Percentiles rank a stretch among this genome's conserved stretches.
phyloP scores from a whole-genome alignment of 2,797 vertebrate genomes.

The Enteromius treurensis region DNA sequence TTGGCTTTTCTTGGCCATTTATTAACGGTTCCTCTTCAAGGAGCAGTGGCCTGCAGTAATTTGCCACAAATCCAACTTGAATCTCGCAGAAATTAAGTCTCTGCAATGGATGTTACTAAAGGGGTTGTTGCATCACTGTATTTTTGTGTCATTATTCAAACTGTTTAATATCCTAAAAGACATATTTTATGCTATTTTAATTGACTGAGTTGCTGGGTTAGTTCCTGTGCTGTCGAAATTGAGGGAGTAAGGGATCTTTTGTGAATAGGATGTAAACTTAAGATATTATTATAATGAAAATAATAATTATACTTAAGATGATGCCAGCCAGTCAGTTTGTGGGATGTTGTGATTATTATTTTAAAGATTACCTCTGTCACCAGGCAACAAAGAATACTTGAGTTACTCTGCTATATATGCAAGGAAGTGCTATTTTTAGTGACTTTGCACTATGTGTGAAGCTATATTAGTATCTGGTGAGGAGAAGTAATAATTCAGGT shows the following conservation, averaged over 20 bases:
- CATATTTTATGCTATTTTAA: constrained; percentile 29
- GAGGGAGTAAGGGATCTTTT: background rate
- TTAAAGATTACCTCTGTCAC: constrained; percentile 32
- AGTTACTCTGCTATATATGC: constrained; percentile 31
- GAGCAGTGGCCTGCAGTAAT: background rate
- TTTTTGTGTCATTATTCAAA: constrained; percentile 26
- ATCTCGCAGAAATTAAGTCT: background rate
- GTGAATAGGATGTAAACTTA: background rate
- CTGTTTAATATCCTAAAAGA: background rate
- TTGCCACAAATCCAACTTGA: constrained; percentile 43
- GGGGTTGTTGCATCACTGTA: constrained; percentile 20
- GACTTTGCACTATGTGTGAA: constrained; percentile 30
- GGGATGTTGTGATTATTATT: constrained; percentile 8
- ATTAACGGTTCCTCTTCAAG: background rate
- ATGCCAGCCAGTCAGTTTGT: background rate
- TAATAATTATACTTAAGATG: background rate
- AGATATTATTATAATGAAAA: constrained; percentile 11
- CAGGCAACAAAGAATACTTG: constrained; percentile 41
- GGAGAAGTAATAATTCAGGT: constrained; percentile 20
- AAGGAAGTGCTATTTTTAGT: constrained; percentile 18
- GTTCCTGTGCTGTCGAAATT: background rate
- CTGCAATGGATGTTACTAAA: background rate
- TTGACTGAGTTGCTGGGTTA: constrained; percentile 12
- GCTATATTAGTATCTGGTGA: background rate
- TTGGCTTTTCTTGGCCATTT: background rate